Conservation (phyloP, 2,888 invertebrate species). For the Dilophus febrilis region DNA sequence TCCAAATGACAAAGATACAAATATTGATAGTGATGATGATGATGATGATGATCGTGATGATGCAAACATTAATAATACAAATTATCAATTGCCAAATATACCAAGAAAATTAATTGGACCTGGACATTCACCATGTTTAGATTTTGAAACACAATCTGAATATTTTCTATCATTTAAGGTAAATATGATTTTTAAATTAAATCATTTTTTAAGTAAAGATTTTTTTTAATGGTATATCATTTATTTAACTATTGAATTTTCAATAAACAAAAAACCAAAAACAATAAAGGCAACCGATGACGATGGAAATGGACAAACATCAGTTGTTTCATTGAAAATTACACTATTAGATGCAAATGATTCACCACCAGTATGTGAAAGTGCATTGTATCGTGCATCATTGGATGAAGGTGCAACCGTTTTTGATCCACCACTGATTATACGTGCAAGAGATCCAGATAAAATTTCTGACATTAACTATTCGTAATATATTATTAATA, state of each 20-base stretch:
- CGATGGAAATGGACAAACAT: conserved; percentile 59
- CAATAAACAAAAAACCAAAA: too few species aligned
- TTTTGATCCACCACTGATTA: conserved; percentile 60
- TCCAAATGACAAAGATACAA: too few species aligned
- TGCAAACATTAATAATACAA: too few species aligned
- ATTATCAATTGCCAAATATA: too few species aligned
- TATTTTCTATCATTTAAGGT: conserved; percentile 76
- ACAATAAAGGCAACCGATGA: conserved; percentile 64
- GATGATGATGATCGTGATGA: too few species aligned
- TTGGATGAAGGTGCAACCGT: conserved; percentile 74
- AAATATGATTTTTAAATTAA: conserved; percentile 6
- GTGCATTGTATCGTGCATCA: conserved; percentile 57
- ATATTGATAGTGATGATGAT: conserved; percentile 7
- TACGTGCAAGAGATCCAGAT: conserved; percentile 66
- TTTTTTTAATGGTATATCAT: neutral
- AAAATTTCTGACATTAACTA: conserved; percentile 66
- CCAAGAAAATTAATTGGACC: conserved; percentile 20
- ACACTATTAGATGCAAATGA: conserved; percentile 73
- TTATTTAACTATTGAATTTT: conserved; percentile 1
- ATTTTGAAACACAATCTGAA: conserved; percentile 64
- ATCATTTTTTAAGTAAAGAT: neutral
- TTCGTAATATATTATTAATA: conserved; percentile 12
- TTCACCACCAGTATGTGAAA: conserved; percentile 68
- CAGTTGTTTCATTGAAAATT: conserved; percentile 63
- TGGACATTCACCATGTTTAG: conserved; percentile 55